These are phyloP conservation scores for Lycaon pictus DNA, from an alignment of 2,113 vertebrate genomes.

Conservation along the genomic window DNA sequence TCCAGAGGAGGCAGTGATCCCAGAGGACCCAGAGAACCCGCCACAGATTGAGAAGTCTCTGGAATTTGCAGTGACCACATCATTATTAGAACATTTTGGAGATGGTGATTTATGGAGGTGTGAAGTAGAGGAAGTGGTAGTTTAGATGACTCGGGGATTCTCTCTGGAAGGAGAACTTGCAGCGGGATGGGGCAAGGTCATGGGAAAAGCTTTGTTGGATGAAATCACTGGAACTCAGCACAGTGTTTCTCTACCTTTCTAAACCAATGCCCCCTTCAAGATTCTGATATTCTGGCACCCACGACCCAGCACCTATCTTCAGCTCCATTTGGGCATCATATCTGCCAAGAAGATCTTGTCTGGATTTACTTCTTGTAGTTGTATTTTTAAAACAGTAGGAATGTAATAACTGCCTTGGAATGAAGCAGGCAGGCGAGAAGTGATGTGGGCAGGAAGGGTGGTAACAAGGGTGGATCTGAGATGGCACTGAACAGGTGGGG, in stretches of 20 bases:
- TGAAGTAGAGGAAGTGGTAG: background rate
- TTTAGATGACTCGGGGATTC: background rate
- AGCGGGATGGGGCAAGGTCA: background rate
- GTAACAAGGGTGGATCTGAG: background rate
- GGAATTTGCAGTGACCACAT: slow-evolving; percentile 8
- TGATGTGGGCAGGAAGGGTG: background rate
- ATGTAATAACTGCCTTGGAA: slow-evolving; percentile 9
- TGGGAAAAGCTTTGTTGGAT: background rate
- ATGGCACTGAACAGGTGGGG: too few species aligned
- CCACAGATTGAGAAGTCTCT: background rate
- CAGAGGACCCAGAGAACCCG: background rate
- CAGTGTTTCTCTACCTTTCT: background rate
- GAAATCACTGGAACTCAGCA: background rate
- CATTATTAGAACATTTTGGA: background rate
- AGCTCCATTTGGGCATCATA: background rate
- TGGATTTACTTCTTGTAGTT: slow-evolving; percentile 3
- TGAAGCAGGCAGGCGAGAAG: slow-evolving; percentile 4
- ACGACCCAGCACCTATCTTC: background rate
- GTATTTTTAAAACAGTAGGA: slow-evolving; percentile 44
- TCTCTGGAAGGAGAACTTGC: slow-evolving; percentile 1
- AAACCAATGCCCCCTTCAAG: background rate
- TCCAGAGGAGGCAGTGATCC: background rate
- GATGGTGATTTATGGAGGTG: background rate
- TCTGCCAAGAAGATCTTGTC: slow-evolving; percentile 9
- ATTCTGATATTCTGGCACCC: background rate